Evolutionary conservation across 2,888 invertebrate genomes (phyloP), one percentile per base, ranked within the genome.

Genomic region (Caradrina kadenii): DNA sequence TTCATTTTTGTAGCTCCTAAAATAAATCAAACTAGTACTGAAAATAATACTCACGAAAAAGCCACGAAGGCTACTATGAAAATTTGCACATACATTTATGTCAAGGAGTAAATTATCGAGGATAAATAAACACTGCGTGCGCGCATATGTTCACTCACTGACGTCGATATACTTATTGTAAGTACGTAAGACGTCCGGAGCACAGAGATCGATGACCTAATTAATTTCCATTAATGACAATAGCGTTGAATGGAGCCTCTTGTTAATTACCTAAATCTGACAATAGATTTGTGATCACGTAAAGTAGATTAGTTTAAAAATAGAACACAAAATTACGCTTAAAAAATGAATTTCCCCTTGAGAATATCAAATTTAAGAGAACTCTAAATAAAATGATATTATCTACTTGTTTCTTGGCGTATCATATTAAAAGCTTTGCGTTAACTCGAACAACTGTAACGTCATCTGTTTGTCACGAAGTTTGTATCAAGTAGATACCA

Each of bases 31-130:
- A 48, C 19, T 19, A 13, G 8, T 26, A 55, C 55, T 67, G 45
- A 64, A 64, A 62, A 62, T 64, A 6, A 1, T 39, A 19, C 52
- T 35, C 17, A 48, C 50, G 11, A 45, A 73, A 76, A 79, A n/a
- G 13, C 21, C 63, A 21, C 52, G 69, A 69, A 76, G 48, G 49
- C 21, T 48, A 5, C 73, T 73, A 76, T 67, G 64, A 69, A 86
- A 83, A 85, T 86, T 84, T 63, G 62, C 81, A 80, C 73, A 64
- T 82, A 80, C 77, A 90, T 88, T 86, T 73, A 88, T 90, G 92
- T 91, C 92, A 92, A 91, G 91, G 91, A 88, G 82, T 87, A 86
- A 82, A 86, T 87, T 84, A 91, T 86, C 85, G 90, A 91, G 91
- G 89, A 89, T 89, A 91, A 86, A 72, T 85, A 90, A 91, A 91